Conservation (phyloP, 2,888 invertebrate species). For the Pteria penguin region DNA sequence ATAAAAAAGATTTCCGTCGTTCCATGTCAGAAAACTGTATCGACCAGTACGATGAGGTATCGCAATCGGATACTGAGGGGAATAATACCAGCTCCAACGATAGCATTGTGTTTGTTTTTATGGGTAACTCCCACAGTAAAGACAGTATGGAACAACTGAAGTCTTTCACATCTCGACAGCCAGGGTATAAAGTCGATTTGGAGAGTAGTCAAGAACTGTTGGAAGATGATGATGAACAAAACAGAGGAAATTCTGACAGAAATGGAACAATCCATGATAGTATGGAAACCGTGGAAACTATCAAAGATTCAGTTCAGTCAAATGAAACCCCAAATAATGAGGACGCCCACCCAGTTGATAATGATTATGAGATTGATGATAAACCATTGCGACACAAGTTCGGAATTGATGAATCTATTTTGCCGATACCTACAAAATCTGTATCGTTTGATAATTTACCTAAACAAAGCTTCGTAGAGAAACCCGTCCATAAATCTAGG, state of each 20-base stretch:
- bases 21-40: slow-evolving; percentile 61
- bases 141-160: slow-evolving; percentile 45
- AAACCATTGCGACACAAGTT: slow-evolving; percentile 57
- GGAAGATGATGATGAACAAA: slow-evolving; percentile 20
- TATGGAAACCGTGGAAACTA: slow-evolving; percentile 3
- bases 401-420: slow-evolving; percentile 62
- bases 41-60: slow-evolving; percentile 53
- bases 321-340: not conserved
- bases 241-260: not conserved
- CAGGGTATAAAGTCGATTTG: slow-evolving; percentile 29
- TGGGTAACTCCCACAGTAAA: slow-evolving; percentile 49
- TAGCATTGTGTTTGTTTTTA: slow-evolving; percentile 71
- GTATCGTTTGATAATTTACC: slow-evolving; percentile 68
- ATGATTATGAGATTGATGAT: slow-evolving; percentile 43
- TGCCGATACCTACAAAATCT: slow-evolving; percentile 62
- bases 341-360: not conserved
- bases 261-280: slow-evolving; percentile 26
- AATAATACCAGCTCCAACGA: slow-evolving; percentile 58
- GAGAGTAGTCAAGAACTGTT: slow-evolving; percentile 20
- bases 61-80: slow-evolving; percentile 16
- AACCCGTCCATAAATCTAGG: slow-evolving; percentile 58
- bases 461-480: slow-evolving; percentile 41
- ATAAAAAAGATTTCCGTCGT: slow-evolving; percentile 45
- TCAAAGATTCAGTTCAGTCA: not conserved
- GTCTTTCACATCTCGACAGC: slow-evolving; percentile 29